Evolutionary conservation across 2,888 invertebrate genomes (phyloP), one percentile per base, ranked within the genome.

Genomic region (Leucozona laternaria): DNA sequence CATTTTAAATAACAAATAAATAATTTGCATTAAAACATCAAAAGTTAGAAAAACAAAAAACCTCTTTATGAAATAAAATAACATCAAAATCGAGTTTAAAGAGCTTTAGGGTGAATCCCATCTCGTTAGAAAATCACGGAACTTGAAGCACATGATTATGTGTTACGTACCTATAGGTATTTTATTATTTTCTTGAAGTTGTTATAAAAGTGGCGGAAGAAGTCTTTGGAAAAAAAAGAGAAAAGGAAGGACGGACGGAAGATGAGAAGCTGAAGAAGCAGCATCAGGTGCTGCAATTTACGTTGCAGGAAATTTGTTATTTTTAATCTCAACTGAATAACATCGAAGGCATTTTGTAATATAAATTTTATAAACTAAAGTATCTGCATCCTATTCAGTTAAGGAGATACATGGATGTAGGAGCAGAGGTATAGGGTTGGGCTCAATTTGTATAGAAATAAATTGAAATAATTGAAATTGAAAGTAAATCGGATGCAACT

Each of bases 271-370:
- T 64, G 70, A 57, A 28, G 50, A 13, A 50, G 22, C 50, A 50
- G 50, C 22, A 50, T 13, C 50, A 50, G 50, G 13, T 34, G 58
- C 81, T 64, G 22, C 70, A 79, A 79, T 79, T 66, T 66, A 66
- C 62, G 64, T 72, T 72, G 37, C 64, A 73, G 82, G 78, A 82
- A 78, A 82, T 82, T 82, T 82, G 82, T 50, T 50, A 58, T 58
- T 58, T 58, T 58, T 58, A 58, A 58, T 37, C 58, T 58, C 7
- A 34, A 58, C 58, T 34, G 37, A 58, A 58, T 37, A 58, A 58
- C 58, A 58, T 34, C 58, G 58, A 58, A 17, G 58, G 58, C 37
- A 58, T 58, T 58, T 37, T 58, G 7, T 58, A 58, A 58, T 58
- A 37, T 20, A 37, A 58, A 58, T 37, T 58, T 58, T 58, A 58